Conservation (phyloP, 2,888 invertebrate genomes). For the Tipula helvola region DNA sequence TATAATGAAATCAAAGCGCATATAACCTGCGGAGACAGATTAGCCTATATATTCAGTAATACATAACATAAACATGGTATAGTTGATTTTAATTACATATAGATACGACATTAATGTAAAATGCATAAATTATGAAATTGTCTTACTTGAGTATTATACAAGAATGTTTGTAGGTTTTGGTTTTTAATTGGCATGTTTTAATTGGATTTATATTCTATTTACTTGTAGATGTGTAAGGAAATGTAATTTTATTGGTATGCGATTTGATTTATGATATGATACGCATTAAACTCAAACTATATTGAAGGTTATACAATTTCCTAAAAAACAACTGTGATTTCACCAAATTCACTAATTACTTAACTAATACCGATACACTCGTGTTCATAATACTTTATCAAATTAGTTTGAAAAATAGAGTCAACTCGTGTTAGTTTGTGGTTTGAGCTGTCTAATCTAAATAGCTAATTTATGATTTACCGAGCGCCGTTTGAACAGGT, state of each 20-base stretch:
- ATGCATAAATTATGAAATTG: neutral
- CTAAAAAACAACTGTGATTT: too few species aligned
- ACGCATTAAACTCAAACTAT: too few species aligned
- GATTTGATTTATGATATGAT: neutral
- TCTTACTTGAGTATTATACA: neutral
- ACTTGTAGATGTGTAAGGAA: neutral
- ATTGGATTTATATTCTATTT: neutral
- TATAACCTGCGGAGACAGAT: neutral
- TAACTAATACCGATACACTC: too few species aligned
- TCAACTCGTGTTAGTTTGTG: too few species aligned
- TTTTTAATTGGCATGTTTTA: neutral
- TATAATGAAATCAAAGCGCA: neutral
- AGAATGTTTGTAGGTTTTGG: neutral
- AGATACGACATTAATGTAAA: neutral
- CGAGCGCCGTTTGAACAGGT: too few species aligned
- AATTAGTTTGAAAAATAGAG: too few species aligned
- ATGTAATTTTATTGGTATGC: neutral
- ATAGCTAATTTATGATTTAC: too few species aligned
- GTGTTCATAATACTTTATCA: too few species aligned
- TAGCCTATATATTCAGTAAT: neutral
- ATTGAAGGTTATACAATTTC: too few species aligned
- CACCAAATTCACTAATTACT: too few species aligned
- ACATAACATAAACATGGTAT: neutral
- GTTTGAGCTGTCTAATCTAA: too few species aligned
- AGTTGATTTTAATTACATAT: neutral